Conservation (phyloP, 2,888 invertebrate genomes). For the Agrochola litura region DNA sequence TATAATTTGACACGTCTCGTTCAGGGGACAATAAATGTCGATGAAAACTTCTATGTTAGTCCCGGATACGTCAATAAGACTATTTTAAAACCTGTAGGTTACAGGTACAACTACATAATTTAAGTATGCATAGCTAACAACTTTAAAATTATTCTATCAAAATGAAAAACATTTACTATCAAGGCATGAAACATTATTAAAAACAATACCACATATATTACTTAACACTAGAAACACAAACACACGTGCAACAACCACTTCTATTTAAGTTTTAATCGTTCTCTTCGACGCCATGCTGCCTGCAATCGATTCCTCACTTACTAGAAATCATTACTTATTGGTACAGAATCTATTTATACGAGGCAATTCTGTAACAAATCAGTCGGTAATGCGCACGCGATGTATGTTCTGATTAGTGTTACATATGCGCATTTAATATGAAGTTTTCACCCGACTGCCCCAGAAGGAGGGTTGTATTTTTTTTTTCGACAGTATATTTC, state of each 20-base stretch:
- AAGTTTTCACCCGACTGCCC: no score
- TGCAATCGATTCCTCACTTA: slow-evolving; percentile 50
- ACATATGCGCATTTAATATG: slow-evolving; percentile 32
- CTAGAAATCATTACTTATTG: slow-evolving; percentile 55
- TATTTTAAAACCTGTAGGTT: background rate
- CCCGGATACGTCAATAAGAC: background rate
- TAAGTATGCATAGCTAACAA: background rate
- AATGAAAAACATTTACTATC: background rate
- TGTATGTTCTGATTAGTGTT: slow-evolving; percentile 32
- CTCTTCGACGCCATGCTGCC: slow-evolving; percentile 32
- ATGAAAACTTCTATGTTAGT: background rate
- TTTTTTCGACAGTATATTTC: no score
- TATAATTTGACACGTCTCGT: no score
- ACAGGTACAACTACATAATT: background rate
- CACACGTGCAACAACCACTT: slow-evolving; percentile 4
- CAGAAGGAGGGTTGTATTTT: no score
- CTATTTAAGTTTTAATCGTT: slow-evolving; percentile 42
- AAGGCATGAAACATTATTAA: background rate
- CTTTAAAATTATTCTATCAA: background rate
- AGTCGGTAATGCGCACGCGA: slow-evolving; percentile 43
- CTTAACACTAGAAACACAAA: slow-evolving; percentile 7
- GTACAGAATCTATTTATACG: slow-evolving; percentile 48
- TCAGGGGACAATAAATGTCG: background rate
- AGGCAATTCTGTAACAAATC: slow-evolving; percentile 15
- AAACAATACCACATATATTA: background rate